Evolutionary conservation across 1,140 invertebrate species (phyloP).

Genomic region (Gryon sp.): DNA sequence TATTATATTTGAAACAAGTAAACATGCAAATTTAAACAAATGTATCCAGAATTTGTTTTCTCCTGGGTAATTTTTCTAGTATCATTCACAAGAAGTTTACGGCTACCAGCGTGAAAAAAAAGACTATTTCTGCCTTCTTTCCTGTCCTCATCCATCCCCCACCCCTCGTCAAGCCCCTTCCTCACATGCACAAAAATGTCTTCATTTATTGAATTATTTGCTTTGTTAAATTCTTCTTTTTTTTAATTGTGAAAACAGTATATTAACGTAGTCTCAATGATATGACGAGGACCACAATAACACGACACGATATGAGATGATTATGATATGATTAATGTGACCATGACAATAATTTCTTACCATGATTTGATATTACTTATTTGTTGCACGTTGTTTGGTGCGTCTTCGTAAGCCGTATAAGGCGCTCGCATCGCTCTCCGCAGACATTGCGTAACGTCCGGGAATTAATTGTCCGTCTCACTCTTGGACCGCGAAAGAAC

Average conservation of each 20-base stretch:
- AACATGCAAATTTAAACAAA: no score
- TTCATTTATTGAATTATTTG: no score
- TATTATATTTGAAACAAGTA: no score
- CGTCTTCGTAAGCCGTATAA: constrained; percentile 78
- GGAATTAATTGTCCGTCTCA: constrained; percentile 4
- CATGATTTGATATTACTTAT: constrained; percentile 78
- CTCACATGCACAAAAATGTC: constrained; percentile 23
- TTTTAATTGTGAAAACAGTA: constrained; percentile 36
- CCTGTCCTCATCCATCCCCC: not conserved
- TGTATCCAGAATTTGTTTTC: no score
- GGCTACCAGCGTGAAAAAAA: constrained; percentile 4
- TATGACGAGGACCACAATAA: constrained; percentile 72
- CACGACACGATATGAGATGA: constrained; percentile 73
- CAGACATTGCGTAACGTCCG: constrained; percentile 62
- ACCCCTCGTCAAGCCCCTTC: not conserved
- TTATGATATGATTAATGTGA: constrained; percentile 77
- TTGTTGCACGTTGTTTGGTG: constrained; percentile 79
- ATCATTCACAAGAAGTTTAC: constrained; percentile 36
- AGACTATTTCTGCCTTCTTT: not conserved
- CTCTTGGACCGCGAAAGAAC: not conserved
- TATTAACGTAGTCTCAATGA: constrained; percentile 63
- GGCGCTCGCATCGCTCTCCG: constrained; percentile 69
- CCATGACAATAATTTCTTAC: constrained; percentile 76
- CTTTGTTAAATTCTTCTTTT: constrained; percentile 14
- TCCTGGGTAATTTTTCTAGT: constrained; percentile 3